Percentiles rank a stretch among this genome's conserved stretches.
Conservation (phyloP, 1,140 invertebrate genomes). For the Bombus vancouverensis region DNA sequence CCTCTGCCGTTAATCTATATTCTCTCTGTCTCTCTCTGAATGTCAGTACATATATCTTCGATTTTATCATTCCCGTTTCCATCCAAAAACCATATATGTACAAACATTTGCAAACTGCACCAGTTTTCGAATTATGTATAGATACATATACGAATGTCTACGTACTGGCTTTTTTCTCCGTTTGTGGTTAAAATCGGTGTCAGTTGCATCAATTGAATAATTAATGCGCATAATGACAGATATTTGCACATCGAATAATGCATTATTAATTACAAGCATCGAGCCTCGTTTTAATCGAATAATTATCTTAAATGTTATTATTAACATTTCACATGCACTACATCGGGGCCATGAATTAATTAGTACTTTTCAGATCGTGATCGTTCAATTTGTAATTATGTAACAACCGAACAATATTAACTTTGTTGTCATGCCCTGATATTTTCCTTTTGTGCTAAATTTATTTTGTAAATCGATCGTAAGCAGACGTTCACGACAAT, state of each 20-base stretch:
- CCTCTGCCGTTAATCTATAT: neutral
- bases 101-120: too few species aligned
- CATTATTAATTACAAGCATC: neutral
- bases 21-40: neutral
- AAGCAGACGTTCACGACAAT: too few species aligned
- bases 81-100: neutral
- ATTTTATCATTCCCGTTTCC: neutral
- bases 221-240: neutral
- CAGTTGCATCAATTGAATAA: neutral
- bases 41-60: neutral
- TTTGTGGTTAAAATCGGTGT: neutral
- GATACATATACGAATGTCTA: too few species aligned
- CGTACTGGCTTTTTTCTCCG: neutral
- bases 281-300: neutral
- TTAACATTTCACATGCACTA: neutral
- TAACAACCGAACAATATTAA: neutral
- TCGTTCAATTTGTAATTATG: neutral
- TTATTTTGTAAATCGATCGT: neutral
- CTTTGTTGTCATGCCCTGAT: neutral
- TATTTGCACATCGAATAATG: neutral
- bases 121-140: too few species aligned
- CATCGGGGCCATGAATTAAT: neutral
- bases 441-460: neutral
- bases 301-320: conserved; percentile 5
- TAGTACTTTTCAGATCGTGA: neutral